Conservation (phyloP, 2,888 invertebrate genomes). For the Volucella bombylans region DNA sequence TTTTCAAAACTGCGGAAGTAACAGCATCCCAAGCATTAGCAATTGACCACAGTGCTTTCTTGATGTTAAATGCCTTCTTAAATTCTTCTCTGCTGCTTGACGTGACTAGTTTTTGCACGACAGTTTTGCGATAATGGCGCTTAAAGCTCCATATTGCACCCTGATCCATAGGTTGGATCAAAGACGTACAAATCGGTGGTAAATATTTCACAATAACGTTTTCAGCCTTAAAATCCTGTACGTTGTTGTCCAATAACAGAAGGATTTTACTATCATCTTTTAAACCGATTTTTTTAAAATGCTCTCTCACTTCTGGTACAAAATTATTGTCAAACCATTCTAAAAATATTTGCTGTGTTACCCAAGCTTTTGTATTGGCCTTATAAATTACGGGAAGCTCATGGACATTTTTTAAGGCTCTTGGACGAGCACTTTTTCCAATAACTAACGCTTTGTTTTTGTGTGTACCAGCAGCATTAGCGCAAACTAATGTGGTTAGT, state of each 20-base stretch:
- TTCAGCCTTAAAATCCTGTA: slow-evolving; percentile 23
- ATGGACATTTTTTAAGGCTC: slow-evolving; percentile 2
- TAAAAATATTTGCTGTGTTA: too few relatives aligned
- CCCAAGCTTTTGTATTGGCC: neutral
- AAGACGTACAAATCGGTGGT: slow-evolving; percentile 1
- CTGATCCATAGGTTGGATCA: slow-evolving; percentile 9
- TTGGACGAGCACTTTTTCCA: neutral
- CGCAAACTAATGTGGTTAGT: too few relatives aligned
- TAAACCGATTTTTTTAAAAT: too few relatives aligned
- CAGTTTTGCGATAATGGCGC: slow-evolving; percentile 32
- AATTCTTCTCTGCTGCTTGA: neutral
- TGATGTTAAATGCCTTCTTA: slow-evolving; percentile 14
- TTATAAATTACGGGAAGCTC: neutral
- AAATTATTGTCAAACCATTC: too few relatives aligned
- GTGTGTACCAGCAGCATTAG: neutral
- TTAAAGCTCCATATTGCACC: slow-evolving; percentile 42
- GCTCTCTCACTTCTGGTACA: too few relatives aligned
- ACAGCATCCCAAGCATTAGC: slow-evolving; percentile 13
- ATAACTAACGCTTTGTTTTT: neutral
- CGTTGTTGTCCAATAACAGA: neutral
- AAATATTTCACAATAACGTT: slow-evolving; percentile 36
- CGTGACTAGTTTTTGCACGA: slow-evolving; percentile 20
- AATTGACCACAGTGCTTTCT: neutral
- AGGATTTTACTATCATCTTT: too few relatives aligned
- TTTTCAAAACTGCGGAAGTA: slow-evolving; percentile 6